Evolutionary conservation across 2,888 invertebrate species (phyloP).

Genomic region (Onchidella celtica): DNA sequence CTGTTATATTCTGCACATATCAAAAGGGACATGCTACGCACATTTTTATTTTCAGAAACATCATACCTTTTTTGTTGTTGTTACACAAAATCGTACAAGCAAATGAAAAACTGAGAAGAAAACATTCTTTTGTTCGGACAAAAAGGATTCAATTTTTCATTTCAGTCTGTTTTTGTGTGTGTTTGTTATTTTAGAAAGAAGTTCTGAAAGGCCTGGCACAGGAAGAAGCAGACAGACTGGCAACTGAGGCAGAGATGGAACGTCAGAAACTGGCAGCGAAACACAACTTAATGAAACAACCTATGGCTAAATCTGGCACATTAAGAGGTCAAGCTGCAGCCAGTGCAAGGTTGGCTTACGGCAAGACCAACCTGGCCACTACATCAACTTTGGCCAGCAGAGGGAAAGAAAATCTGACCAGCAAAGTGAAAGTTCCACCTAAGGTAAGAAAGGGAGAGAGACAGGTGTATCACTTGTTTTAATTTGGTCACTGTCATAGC

Average conservation of each 20-base stretch:
- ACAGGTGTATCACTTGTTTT: background rate
- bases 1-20: too few species aligned
- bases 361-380: background rate
- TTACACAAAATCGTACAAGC: too few species aligned
- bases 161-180: too few species aligned
- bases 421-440: constrained; percentile 53
- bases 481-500: too few species aligned
- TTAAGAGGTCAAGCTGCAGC: constrained; percentile 41
- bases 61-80: too few species aligned
- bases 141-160: too few species aligned
- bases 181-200: constrained; percentile 50
- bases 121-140: too few species aligned
- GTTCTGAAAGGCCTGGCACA: constrained; percentile 49
- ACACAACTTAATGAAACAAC: background rate
- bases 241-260: constrained; percentile 10
- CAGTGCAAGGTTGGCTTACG: constrained; percentile 54
- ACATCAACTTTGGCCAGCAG: background rate
- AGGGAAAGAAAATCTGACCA: constrained; percentile 39
- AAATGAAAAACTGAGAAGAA: too few species aligned
- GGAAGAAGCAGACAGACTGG: constrained; percentile 36
- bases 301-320: background rate
- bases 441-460: constrained; percentile 42
- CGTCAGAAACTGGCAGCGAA: constrained; percentile 8
- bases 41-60: too few species aligned
- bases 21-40: too few species aligned